Evolutionary conservation across 2,888 invertebrate genomes (phyloP).

Genomic region (Eilema caniola): DNA sequence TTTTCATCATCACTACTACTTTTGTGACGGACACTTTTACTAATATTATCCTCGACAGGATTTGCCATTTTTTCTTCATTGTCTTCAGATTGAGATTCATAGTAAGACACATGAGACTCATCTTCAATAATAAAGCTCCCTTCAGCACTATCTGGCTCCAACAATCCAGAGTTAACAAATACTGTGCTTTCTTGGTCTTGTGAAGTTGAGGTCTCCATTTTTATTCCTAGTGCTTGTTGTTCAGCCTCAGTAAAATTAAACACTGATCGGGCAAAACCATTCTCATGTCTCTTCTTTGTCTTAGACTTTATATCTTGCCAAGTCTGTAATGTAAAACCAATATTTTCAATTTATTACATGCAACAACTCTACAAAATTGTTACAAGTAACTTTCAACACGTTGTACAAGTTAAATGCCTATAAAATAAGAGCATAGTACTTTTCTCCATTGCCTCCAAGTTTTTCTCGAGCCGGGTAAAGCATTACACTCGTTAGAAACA

Average conservation of each 20-base stretch:
- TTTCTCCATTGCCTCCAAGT: conserved; percentile 82
- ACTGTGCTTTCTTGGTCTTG: conserved; percentile 64
- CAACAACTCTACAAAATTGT: neutral
- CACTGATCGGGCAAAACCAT: conserved; percentile 61
- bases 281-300: conserved; percentile 66
- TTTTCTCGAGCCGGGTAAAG: conserved; percentile 76
- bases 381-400: neutral
- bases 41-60: conserved; percentile 44
- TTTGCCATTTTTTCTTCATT: conserved; percentile 56
- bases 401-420: neutral
- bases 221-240: conserved; percentile 70
- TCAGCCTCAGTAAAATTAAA: conserved; percentile 65
- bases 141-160: conserved; percentile 52
- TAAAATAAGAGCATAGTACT: conserved; percentile 53
- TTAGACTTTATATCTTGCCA: conserved; percentile 80
- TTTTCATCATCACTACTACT: conserved; percentile 53
- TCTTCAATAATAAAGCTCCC: conserved; percentile 59
- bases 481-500: conserved; percentile 76
- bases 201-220: conserved; percentile 61
- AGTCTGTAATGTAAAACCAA: conserved; percentile 65
- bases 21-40: conserved; percentile 54
- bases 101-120: conserved; percentile 59
- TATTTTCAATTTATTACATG: neutral
- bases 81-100: conserved; percentile 69
- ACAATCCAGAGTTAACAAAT: conserved; percentile 52